Base-by-base conservation (phyloP, 2,797 vertebrate genomes). In the Gorsachius magnificus region DNA sequence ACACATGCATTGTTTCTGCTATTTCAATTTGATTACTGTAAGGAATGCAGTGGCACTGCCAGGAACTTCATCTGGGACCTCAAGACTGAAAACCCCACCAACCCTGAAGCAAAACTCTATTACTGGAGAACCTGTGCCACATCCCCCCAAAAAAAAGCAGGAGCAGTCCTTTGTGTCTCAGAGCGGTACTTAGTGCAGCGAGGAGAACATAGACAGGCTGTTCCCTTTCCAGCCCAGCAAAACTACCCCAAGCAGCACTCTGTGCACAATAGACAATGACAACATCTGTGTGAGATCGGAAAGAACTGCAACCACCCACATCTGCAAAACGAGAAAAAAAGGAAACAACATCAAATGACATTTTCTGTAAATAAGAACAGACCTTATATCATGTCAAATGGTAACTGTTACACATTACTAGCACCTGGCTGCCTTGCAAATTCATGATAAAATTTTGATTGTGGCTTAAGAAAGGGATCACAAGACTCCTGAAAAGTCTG, bases 241-340 rank as follows among this genome's bases (percentile, higher is more conserved):
- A 94, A 79, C 72, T 51, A 86, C 54, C 77, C 89, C 86, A 46
- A 91, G 72, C 85, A 93, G 69, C 54, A 48, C 56, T 25, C 57
- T 17, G 31, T 22, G 61, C 70, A 97, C 96, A 94, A 96, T 87
- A 70, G 80, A 95, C 90, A 94, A 97, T 92, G 92, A 60, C 93
- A 95, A 93, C 87, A 96, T 95, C 91, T 91, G 87, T 80, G 91
- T 8, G 78, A 83, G 68, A 95, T 76, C 69, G 46, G 91, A 93
- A 92, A 93, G 95, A 91, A 75, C 70, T 63, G 61, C 84, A 77
- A 80, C 35, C 41, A 70, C 63, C 61, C 91, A 82, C 87, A 94
- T 95, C 94, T 95, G 93, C 90, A 91, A 53, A 81, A 53, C 1
- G 3, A 57, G 61, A 16, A 45, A 83, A 93, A 89, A 75, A 91